These are phyloP conservation scores for Ganaspis brasiliensis DNA, from an alignment of 2,888 invertebrate genomes.

Conservation along the genomic window DNA sequence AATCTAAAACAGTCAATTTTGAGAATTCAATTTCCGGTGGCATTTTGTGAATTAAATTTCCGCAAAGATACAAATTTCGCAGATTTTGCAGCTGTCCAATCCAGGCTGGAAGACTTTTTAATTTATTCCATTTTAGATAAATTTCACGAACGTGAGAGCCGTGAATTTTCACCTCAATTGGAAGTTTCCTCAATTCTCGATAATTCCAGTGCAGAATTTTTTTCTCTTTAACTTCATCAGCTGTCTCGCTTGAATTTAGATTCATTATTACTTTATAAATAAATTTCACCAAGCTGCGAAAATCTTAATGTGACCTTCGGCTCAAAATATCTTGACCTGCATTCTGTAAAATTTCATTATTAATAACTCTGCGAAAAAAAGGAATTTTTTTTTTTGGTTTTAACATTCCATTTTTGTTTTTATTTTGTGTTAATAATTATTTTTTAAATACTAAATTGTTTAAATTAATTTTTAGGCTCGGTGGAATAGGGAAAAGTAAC, in stretches of 20 bases:
- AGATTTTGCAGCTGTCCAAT: conserved; percentile 71
- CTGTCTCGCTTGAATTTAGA: conserved; percentile 71
- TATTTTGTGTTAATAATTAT: too few relatives aligned
- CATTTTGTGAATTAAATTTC: conserved; percentile 70
- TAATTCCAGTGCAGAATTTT: conserved; percentile 80
- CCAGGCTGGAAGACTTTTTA: conserved; percentile 73
- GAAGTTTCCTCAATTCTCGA: conserved; percentile 74
- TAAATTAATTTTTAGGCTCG: too few relatives aligned
- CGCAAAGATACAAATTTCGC: conserved; percentile 74
- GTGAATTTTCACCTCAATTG: conserved; percentile 71
- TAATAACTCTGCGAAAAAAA: neutral
- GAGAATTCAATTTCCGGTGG: conserved; percentile 66
- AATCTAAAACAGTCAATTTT: conserved; percentile 71
- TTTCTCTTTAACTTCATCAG: conserved; percentile 75
- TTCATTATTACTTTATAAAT: conserved; percentile 57
- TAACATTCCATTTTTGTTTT: too few relatives aligned
- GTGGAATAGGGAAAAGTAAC: too few relatives aligned
- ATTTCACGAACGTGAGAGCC: conserved; percentile 76
- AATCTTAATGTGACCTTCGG: conserved; percentile 6
- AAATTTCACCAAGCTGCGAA: neutral
- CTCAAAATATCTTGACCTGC: conserved; percentile 12
- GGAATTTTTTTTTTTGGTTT: neutral
- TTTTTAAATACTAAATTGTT: too few relatives aligned
- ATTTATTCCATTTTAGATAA: conserved; percentile 78
- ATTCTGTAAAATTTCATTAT: conserved; percentile 8